phyloP scores from a whole-genome alignment of 1,140 invertebrate species.

The Chironomus striatipennis region DNA sequence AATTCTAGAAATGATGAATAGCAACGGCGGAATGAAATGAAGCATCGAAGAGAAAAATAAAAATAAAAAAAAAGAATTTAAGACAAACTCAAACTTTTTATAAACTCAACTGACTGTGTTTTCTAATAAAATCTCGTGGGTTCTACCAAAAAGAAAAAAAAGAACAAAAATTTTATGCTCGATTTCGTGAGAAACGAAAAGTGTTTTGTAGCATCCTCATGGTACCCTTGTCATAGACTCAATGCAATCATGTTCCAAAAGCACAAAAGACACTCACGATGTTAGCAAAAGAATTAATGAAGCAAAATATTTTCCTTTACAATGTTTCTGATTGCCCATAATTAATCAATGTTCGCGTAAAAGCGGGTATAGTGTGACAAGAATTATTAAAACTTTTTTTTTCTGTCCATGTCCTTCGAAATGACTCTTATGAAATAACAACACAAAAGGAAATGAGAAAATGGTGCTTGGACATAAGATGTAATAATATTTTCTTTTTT shows the following conservation, averaged over 20 bases:
- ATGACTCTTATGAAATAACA: no score
- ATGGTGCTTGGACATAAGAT: no score
- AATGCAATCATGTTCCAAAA: background rate
- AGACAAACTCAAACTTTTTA: no score
- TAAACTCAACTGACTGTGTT: no score
- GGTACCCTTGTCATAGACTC: background rate
- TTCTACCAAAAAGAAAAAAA: background rate
- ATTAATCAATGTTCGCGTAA: background rate
- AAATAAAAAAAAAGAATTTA: no score
- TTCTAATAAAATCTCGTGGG: no score
- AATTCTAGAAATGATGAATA: no score
- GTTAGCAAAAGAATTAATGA: slow-evolving; percentile 1
- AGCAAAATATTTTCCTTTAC: background rate
- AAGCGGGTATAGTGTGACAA: slow-evolving; percentile 15
- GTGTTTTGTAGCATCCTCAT: background rate
- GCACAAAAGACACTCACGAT: background rate
- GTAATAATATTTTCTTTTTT: no score
- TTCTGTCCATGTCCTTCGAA: no score
- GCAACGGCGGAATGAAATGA: no score
- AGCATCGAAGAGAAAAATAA: no score
- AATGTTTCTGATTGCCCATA: background rate
- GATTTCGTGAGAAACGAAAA: background rate
- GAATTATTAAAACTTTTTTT: background rate
- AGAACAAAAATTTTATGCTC: background rate
- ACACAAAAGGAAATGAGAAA: no score